Conservation (phyloP, 2,888 invertebrate species). For the Aromia moschata region DNA sequence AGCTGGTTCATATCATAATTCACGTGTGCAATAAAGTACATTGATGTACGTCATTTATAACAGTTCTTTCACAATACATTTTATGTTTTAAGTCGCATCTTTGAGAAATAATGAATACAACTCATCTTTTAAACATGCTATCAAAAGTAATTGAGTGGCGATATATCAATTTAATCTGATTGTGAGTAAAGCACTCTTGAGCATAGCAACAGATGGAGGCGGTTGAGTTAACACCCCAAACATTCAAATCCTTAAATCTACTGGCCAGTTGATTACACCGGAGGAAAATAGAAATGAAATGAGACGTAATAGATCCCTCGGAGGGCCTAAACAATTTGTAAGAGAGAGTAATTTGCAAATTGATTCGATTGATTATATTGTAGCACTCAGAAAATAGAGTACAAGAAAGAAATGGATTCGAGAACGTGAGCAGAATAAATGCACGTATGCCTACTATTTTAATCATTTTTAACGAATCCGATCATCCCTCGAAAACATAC, state of each 20-base stretch:
- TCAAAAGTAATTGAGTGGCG: constrained; percentile 50
- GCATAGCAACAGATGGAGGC: constrained; percentile 53
- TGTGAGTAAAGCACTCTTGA: constrained; percentile 49
- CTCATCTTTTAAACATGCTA: constrained; percentile 26
- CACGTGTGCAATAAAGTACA: no score
- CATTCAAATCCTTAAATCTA: constrained; percentile 48
- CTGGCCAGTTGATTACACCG: constrained; percentile 52
- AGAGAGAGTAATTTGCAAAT: constrained; percentile 56
- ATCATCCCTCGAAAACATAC: constrained; percentile 29
- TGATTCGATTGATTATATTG: constrained; percentile 52
- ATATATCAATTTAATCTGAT: constrained; percentile 55
- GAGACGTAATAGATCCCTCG: constrained; percentile 48
- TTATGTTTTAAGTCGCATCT: constrained; percentile 8
- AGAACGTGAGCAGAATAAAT: constrained; percentile 49
- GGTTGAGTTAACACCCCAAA: constrained; percentile 50
- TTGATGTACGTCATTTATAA: no score
- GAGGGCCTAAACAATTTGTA: constrained; percentile 40
- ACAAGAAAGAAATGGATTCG: constrained; percentile 43
- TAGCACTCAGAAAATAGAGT: constrained; percentile 39
- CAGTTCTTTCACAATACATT: no score
- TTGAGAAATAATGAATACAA: constrained; percentile 21
- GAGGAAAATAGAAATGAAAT: constrained; percentile 52
- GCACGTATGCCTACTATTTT: constrained; percentile 43
- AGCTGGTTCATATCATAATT: no score
- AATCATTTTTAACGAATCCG: constrained; percentile 52